These are phyloP conservation scores for Pachliopta kotzebuea DNA, from an alignment of 2,888 invertebrate species.

Conservation along the genomic window DNA sequence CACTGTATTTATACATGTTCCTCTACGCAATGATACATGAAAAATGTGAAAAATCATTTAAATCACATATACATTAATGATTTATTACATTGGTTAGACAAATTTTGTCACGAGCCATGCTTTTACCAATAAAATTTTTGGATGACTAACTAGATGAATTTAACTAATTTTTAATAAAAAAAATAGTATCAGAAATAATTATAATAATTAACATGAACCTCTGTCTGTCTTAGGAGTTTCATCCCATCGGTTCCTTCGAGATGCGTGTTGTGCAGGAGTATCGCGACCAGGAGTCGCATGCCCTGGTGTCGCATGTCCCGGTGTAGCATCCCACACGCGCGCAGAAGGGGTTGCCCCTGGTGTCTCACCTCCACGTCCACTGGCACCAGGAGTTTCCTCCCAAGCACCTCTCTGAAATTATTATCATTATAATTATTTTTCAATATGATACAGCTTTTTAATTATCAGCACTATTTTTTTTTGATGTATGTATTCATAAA, in stretches of 20 bases:
- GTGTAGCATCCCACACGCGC: conserved; percentile 98
- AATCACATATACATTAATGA: too few relatives aligned
- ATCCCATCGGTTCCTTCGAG: conserved; percentile 98
- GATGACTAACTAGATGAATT: too few relatives aligned
- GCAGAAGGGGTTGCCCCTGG: conserved; percentile 97
- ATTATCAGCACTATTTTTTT: too few relatives aligned
- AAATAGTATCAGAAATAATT: too few relatives aligned
- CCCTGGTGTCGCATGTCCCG: conserved; percentile 93
- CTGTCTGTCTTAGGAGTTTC: conserved; percentile 99
- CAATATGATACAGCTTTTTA: background rate
- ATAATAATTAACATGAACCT: conserved; percentile 64
- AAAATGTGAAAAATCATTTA: too few relatives aligned
- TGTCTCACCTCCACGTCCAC: conserved; percentile 88
- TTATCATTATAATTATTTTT: background rate
- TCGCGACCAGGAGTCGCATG: conserved; percentile 91
- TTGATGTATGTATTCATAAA: too few relatives aligned
- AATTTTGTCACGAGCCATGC: too few relatives aligned
- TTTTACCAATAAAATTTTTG: too few relatives aligned
- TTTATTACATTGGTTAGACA: too few relatives aligned
- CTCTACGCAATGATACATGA: too few relatives aligned
- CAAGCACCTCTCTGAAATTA: conserved; percentile 82
- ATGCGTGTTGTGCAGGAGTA: conserved; percentile 88
- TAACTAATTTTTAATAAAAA: too few relatives aligned
- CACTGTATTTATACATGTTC: too few relatives aligned
- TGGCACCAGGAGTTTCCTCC: conserved; percentile 97